These are phyloP conservation scores for Chrysocyon brachyurus DNA, from an alignment of 2,797 vertebrate genomes.

Conservation along the genomic window DNA sequence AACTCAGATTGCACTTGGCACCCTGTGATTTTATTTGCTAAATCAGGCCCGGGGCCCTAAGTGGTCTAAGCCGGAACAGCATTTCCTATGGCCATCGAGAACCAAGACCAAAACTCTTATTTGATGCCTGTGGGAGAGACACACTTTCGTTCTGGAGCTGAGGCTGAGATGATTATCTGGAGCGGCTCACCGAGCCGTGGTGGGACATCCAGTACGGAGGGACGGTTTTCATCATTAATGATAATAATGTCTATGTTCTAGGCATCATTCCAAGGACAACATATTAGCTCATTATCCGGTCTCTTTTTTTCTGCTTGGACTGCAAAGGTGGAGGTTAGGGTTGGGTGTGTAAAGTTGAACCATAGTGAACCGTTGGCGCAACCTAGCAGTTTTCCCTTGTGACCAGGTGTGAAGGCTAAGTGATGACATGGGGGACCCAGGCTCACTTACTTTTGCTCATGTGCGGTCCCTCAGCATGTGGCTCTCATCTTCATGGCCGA, in stretches of 20 bases:
- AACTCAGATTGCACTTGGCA: not conserved
- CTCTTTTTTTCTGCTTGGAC: not conserved
- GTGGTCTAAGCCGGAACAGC: not conserved
- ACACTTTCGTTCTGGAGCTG: not conserved
- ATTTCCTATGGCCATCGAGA: rapidly evolving
- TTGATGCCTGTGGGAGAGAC: not conserved
- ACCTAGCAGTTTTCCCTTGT: not conserved
- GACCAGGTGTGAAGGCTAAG: not conserved
- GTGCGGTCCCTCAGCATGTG: not conserved
- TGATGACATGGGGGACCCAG: not conserved
- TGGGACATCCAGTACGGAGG: not conserved
- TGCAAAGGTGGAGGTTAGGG: not conserved
- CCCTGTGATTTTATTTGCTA: not conserved
- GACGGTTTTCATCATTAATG: rapidly evolving
- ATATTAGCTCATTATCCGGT: not conserved
- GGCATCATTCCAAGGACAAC: not conserved
- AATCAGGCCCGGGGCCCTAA: not conserved
- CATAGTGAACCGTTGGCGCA: not conserved
- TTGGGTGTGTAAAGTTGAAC: not conserved
- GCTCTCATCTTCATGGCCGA: not conserved
- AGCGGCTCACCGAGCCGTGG: rapidly evolving
- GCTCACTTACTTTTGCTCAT: not conserved
- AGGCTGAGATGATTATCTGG: not conserved
- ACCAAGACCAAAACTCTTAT: not conserved
- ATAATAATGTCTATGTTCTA: not conserved